Percentiles rank a stretch among this genome's conserved stretches.
Conservation (phyloP, 1,140 invertebrate genomes). For the Drepana arcuata region DNA sequence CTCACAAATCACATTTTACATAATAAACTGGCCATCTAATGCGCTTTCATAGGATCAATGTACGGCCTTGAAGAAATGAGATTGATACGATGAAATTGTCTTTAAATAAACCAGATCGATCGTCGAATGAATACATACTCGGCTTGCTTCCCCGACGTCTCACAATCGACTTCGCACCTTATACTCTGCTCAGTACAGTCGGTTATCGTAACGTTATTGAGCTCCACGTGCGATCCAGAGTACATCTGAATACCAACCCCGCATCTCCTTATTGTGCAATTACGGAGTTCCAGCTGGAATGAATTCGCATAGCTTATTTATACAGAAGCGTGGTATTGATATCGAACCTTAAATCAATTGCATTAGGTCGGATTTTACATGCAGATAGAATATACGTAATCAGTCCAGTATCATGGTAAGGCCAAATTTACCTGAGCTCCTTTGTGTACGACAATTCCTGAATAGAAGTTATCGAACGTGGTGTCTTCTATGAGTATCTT, state of each 20-base stretch:
- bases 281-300: constrained; percentile 38
- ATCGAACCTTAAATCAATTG: too few relatives aligned
- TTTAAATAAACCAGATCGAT: too few relatives aligned
- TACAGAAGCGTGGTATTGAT: too few relatives aligned
- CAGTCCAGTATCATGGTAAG: too few relatives aligned
- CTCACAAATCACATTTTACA: too few relatives aligned
- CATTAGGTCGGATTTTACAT: too few relatives aligned
- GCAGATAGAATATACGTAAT: too few relatives aligned
- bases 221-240: constrained; percentile 29
- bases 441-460: constrained; percentile 53
- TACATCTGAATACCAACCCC: constrained; percentile 61
- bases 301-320: too few relatives aligned
- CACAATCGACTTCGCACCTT: constrained; percentile 32
- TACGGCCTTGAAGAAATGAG: too few relatives aligned
- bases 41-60: too few relatives aligned
- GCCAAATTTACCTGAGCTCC: constrained; percentile 48
- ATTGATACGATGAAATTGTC: too few relatives aligned
- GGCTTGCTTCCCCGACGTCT: constrained; percentile 2
- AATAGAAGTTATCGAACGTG: constrained; percentile 56
- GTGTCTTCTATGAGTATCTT: constrained; percentile 48
- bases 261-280: constrained; percentile 41
- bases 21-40: too few relatives aligned
- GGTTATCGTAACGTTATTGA: constrained; percentile 23
- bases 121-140: constrained; percentile 30
- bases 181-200: constrained; percentile 43